Percentiles rank a stretch among this genome's conserved stretches.
phyloP scores from a whole-genome alignment of 2,888 invertebrate species.

The Iphiclides podalirius region DNA sequence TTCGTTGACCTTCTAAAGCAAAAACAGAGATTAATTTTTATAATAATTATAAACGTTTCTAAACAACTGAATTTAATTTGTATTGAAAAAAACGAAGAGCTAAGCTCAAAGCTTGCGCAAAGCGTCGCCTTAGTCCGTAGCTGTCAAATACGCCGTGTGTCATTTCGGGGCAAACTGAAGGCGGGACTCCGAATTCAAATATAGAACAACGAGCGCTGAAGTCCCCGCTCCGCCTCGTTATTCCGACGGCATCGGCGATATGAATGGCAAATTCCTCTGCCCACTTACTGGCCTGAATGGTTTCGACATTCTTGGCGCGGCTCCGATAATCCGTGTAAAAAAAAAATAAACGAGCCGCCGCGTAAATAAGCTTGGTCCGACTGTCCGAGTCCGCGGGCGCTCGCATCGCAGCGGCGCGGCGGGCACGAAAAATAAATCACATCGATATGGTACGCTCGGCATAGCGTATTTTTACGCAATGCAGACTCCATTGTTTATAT shows the following conservation, averaged over 20 bases:
- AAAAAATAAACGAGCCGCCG: conserved; percentile 66
- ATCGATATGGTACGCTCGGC: conserved; percentile 53
- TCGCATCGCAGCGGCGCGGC: too few relatives aligned
- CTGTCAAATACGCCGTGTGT: too few relatives aligned
- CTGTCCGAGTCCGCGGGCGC: conserved; percentile 56
- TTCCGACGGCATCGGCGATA: conserved; percentile 57
- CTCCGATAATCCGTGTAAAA: conserved; percentile 71
- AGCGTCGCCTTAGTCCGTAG: too few relatives aligned
- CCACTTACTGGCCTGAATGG: conserved; percentile 79
- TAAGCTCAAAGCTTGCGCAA: too few relatives aligned
- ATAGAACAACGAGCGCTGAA: conserved; percentile 13
- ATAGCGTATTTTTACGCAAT: conserved; percentile 78
- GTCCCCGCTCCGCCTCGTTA: conserved; percentile 34
- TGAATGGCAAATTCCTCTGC: conserved; percentile 77
- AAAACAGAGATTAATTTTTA: too few relatives aligned
- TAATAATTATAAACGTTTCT: too few relatives aligned
- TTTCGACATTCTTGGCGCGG: conserved; percentile 78
- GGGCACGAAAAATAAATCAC: conserved; percentile 69
- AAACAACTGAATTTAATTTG: too few relatives aligned
- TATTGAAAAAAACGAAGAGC: too few relatives aligned
- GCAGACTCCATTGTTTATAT: conserved; percentile 70
- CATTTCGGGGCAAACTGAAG: too few relatives aligned
- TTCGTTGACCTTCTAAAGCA: too few relatives aligned
- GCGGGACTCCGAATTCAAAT: conserved; percentile 4
- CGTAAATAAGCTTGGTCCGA: conserved; percentile 66